Evolutionary conservation across 2,888 invertebrate genomes (phyloP), one percentile per base, ranked within the genome.

Genomic region (Macaria liturata): DNA sequence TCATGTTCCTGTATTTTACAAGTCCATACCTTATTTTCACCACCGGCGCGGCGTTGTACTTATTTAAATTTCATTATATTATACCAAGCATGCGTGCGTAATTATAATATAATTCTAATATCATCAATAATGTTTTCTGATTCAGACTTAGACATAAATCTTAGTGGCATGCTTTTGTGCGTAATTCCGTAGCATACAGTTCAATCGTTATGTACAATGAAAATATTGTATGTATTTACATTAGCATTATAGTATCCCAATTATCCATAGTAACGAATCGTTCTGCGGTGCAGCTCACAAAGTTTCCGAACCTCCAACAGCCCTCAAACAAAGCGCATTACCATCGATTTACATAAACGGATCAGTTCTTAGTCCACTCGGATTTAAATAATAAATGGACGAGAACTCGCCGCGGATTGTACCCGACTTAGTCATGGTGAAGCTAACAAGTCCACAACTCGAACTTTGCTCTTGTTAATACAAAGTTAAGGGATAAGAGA

Each of bases 341-440:
- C 67, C 83, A 83, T 85, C 71, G 72, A 85, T 87, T 86, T 84
- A 81, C 84, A 84, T 86, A 85, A 86, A 83, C 78, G 79, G 80
- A 83, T 86, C 68, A 78, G 72, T 79, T 77, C 78, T 80, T 78
- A 82, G 83, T 79, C 76, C 77, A 76, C 71, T 69, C 52, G 72
- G 77, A 84, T 84, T 84, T 83, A 79, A 81, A 86, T 84, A 81
- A 84, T 83, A 83, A 83, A 84, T 83, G 73, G 72, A 70, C 64
- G 67, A 64, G 59, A 74, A 72, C 70, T 74, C 51, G 63, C 59
- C 65, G 66, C 48, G 49, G 57, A 47, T 60, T 46, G 52, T 59
- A 62, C 55, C 8, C 9, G 30, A 54, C 32, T 54, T 50, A 55
- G 50, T 54, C 50, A 47, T 53, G 53, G 46, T 34, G 30, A 46